These are phyloP conservation scores for Hippoglossus hippoglossus DNA, from an alignment of 2,797 vertebrate genomes.

Conservation along the genomic window DNA sequence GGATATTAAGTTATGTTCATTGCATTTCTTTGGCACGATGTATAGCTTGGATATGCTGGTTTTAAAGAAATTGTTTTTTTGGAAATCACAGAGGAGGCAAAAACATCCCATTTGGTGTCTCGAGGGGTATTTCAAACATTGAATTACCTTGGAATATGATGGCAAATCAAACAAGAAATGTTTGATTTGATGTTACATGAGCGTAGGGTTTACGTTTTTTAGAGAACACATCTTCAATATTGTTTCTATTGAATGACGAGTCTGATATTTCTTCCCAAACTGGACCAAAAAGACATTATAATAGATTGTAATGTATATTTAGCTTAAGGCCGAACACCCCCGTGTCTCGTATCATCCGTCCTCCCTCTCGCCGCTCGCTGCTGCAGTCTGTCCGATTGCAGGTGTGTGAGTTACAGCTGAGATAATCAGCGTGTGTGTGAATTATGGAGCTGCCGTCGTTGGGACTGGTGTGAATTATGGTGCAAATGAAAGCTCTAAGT, in stretches of 20 bases:
- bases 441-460: constrained; percentile 68
- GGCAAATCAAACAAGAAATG: constrained; percentile 6
- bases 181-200: not conserved
- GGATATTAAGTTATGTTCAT: constrained; percentile 54
- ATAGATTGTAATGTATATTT: constrained; percentile 30
- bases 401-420: constrained; percentile 68
- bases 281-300: constrained; percentile 3
- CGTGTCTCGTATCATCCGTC: constrained; percentile 14
- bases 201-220: not conserved
- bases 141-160: constrained; percentile 1
- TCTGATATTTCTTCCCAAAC: constrained; percentile 1
- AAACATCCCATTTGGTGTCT: constrained; percentile 24
- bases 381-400: constrained; percentile 63
- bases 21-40: constrained; percentile 41
- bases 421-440: constrained; percentile 71
- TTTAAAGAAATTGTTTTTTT: constrained; percentile 26
- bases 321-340: constrained; percentile 31
- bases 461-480: constrained; percentile 74
- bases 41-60: constrained; percentile 4
- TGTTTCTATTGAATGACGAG: constrained; percentile 18
- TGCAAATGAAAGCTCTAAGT: constrained; percentile 76
- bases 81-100: constrained; percentile 2
- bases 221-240: not conserved
- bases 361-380: constrained; percentile 20
- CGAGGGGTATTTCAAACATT: constrained; percentile 12